Evolutionary conservation across 2,797 vertebrate genomes (phyloP).

Genomic region (Phalanger gymnotis): DNA sequence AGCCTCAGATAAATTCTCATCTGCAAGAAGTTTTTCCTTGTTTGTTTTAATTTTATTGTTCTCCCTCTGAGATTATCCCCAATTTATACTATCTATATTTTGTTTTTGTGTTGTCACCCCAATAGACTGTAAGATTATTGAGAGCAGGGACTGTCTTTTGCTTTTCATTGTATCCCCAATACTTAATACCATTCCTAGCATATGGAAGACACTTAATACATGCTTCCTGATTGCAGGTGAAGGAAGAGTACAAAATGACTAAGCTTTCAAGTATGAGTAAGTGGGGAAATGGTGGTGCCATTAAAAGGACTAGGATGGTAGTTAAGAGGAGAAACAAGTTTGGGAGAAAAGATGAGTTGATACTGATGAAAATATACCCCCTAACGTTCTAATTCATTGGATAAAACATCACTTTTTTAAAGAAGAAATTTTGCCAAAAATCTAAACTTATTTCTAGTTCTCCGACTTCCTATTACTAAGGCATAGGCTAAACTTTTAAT

Average conservation of each 20-base stretch:
- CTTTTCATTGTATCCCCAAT: no score
- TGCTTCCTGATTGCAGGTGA: background rate
- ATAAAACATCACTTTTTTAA: slow-evolving; percentile 51
- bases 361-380: slow-evolving; percentile 4
- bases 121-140: background rate
- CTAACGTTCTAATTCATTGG: slow-evolving; percentile 28
- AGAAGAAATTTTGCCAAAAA: slow-evolving; percentile 31
- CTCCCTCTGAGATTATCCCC: no score
- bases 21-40: no score
- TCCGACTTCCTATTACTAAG: slow-evolving; percentile 50
- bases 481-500: slow-evolving; percentile 52
- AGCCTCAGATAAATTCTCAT: no score
- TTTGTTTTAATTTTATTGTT: no score
- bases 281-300: background rate
- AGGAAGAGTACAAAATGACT: background rate
- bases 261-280: background rate
- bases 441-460: slow-evolving; percentile 13
- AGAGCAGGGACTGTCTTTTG: background rate
- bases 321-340: background rate
- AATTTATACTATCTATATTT: no score
- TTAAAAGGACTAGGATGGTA: background rate
- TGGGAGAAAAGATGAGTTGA: background rate
- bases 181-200: background rate
- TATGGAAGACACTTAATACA: background rate
- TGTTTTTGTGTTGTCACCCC: no score